Base-by-base conservation (phyloP, 2,113 vertebrate genomes). In the Toxotes chatareus region DNA sequence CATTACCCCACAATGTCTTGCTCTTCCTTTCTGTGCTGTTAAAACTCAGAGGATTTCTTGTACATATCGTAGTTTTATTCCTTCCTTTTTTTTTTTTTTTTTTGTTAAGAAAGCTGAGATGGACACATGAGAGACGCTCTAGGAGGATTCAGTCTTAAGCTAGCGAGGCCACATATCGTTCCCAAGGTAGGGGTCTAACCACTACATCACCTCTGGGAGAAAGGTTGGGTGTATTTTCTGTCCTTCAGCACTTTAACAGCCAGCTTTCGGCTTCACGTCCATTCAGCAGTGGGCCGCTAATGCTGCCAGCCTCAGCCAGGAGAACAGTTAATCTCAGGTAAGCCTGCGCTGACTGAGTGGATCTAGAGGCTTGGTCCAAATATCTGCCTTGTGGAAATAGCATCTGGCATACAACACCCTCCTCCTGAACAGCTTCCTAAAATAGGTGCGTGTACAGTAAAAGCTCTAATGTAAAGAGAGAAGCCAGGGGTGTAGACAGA, bases 251-350 rank as follows among this genome's bases (percentile, higher is more conserved):
- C 82, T 78, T 88, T 85, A 85, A 88, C 80, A 89, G 84, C 69
- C 86, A 89, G 91, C 87, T 92, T 92, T 90, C 27, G 57, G 86
- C 87, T 84, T 82, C 62, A 79, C n/a, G 34, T 90, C 86, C 81
- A 89, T 90, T 93, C 90, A 88, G 74, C 19, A 65, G 71, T 84
- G 80, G 90, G 82, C 82, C 21, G 70, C 84, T 93, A 91, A 93
- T 89, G 86, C 91, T 85, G 83, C 89, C 85, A 88, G 88, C 83
- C 83, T 91, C 76, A 74, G 80, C 86, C 64, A 86, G 88, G 85
- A 93, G 93, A 89, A 95, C 94, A 94, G 89, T 92, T 95, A 93
- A 94, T 95, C 94, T 94, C 91, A 94, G 92, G 93, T 93, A 94
- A 94, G 91, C 91, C 92, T 38, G 79, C 81, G 62, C 83, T 93